Evolutionary conservation across 2,113 vertebrate species (phyloP).

Genomic region (Nothobranchius kuhntae): DNA sequence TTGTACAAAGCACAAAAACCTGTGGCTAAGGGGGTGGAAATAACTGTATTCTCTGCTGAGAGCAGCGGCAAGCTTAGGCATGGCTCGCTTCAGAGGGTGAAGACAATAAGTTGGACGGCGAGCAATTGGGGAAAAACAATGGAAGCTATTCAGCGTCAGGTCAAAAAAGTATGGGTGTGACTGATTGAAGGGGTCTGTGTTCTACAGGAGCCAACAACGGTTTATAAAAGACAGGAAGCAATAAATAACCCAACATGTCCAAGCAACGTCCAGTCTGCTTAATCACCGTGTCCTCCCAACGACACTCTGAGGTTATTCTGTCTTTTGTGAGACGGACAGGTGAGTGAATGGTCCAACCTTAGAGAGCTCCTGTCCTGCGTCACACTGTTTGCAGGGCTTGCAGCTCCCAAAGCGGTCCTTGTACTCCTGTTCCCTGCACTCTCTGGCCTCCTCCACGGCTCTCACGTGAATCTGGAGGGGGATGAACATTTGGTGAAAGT

Average conservation of each 20-base stretch:
- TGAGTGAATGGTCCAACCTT: conserved; percentile 79
- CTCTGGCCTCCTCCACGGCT: conserved; percentile 88
- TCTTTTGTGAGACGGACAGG: too few species aligned
- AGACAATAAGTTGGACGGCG: conserved; percentile 67
- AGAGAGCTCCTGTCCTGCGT: conserved; percentile 95
- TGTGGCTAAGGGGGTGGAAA: conserved; percentile 50
- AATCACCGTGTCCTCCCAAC: conserved; percentile 11
- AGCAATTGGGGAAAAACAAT: conserved; percentile 59
- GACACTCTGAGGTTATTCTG: not conserved
- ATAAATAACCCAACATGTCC: conserved; percentile 72
- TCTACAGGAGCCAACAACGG: conserved; percentile 64
- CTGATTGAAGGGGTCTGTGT: conserved; percentile 71
- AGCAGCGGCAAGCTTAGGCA: conserved; percentile 67
- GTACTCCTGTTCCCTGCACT: conserved; percentile 94
- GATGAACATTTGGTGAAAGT: conserved; percentile 43
- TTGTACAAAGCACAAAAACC: conserved; percentile 60
- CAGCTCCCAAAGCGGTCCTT: conserved; percentile 87
- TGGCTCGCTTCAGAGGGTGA: conserved; percentile 58
- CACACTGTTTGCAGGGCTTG: conserved; percentile 88
- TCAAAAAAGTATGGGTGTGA: conserved; percentile 75
- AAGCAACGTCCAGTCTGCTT: conserved; percentile 38
- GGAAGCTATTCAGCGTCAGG: conserved; percentile 63
- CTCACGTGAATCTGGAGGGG: conserved; percentile 78
- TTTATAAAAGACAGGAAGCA: conserved; percentile 77
- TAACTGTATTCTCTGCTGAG: conserved; percentile 34